Percentiles rank a stretch among this genome's conserved stretches.
These are phyloP conservation scores for Drosophila obscura DNA, from an alignment of 1,140 invertebrate genomes.

Conservation along the genomic window DNA sequence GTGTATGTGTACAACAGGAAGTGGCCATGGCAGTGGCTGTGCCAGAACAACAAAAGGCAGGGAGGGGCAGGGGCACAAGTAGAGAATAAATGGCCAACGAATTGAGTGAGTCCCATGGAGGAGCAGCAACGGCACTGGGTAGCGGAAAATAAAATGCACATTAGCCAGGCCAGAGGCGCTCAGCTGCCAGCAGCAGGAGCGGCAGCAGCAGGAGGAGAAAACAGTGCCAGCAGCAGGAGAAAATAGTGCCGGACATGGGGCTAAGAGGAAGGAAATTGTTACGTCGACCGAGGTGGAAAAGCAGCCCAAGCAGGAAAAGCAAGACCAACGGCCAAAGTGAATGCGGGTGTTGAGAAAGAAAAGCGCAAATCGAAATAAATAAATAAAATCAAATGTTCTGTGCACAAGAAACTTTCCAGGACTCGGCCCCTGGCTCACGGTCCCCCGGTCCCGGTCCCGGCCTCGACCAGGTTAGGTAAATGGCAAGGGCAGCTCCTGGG, in stretches of 20 bases:
- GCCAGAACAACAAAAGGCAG: too few species aligned
- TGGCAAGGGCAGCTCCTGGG: conserved; percentile 7
- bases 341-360: conserved; percentile 30
- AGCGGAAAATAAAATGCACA: conserved; percentile 82
- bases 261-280: conserved; percentile 68
- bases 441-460: conserved; percentile 1
- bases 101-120: conserved; percentile 55
- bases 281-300: conserved; percentile 43
- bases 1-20: background rate
- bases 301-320: conserved; percentile 6
- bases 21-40: background rate
- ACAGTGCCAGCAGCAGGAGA: conserved; percentile 17
- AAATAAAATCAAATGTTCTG: conserved; percentile 79
- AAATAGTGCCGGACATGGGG: conserved; percentile 9
- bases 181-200: conserved; percentile 25
- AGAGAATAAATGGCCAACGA: conserved; percentile 69
- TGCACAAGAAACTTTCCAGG: conserved; percentile 43
- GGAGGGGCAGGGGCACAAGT: conserved; percentile 24
- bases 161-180: conserved; percentile 56
- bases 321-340: conserved; percentile 12
- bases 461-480: conserved; percentile 41
- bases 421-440: conserved; percentile 11
- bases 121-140: conserved; percentile 43
- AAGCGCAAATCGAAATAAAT: conserved; percentile 80
- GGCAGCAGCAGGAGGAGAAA: conserved; percentile 5